Percentiles rank a stretch among this genome's conserved stretches.
phyloP scores from a whole-genome alignment of 2,797 vertebrate species.

The Typhlichthys eigenmanni region DNA sequence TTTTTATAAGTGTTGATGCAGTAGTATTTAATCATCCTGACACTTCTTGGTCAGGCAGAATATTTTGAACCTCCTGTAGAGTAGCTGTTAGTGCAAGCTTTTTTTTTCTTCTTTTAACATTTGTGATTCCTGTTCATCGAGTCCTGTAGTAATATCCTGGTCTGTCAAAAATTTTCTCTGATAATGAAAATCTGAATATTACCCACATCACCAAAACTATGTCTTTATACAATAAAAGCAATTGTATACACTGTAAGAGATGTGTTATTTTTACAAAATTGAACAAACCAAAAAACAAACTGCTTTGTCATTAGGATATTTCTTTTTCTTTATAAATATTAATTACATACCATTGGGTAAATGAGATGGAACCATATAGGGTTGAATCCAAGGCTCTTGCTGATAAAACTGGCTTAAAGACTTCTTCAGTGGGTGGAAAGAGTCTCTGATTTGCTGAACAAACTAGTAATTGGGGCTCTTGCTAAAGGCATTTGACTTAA shows the following conservation, averaged over 20 bases:
- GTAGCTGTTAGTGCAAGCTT: constrained; percentile 52
- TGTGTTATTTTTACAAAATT: not conserved
- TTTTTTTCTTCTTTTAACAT: constrained; percentile 34
- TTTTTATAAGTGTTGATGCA: constrained; percentile 61
- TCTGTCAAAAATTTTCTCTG: constrained; percentile 61
- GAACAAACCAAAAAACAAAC: constrained; percentile 25
- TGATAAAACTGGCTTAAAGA: too few species aligned
- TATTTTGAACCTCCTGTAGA: constrained; percentile 57
- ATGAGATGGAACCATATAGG: too few species aligned
- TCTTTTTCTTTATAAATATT: constrained; percentile 11
- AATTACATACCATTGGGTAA: constrained; percentile 14
- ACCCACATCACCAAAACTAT: constrained; percentile 55
- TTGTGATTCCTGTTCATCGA: constrained; percentile 61
- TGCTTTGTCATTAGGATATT: constrained; percentile 14
- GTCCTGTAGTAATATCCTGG: constrained; percentile 51
- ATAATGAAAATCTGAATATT: constrained; percentile 59
- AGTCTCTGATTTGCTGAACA: not conserved
- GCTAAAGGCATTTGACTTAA: not conserved
- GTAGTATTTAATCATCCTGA: constrained; percentile 69
- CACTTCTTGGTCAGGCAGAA: constrained; percentile 49
- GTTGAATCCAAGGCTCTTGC: too few species aligned
- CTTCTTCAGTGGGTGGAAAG: too few species aligned
- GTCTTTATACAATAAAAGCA: constrained; percentile 78
- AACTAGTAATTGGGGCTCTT: not conserved
- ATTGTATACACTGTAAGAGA: constrained; percentile 60